Percentiles rank a stretch among this genome's conserved stretches.
These are phyloP conservation scores for Fulmarus glacialis DNA, from an alignment of 2,113 vertebrate genomes.

Conservation along the genomic window DNA sequence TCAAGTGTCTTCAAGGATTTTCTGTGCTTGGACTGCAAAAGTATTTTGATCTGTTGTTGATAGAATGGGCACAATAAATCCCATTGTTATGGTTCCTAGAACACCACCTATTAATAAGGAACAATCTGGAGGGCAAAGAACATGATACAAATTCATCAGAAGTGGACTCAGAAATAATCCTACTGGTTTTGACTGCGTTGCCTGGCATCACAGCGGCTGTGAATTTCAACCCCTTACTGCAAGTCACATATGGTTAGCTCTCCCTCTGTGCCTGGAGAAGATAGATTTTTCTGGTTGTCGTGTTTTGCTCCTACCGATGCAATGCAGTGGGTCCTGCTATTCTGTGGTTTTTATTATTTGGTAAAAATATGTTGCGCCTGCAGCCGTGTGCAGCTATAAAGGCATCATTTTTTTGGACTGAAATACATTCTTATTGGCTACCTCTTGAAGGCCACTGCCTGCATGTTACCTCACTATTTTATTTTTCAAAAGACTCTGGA, in stretches of 20 bases:
- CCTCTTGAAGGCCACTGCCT: neutral
- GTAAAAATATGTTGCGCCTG: neutral
- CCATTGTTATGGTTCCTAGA: neutral
- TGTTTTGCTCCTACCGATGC: neutral
- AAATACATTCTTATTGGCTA: neutral
- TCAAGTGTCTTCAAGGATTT: slow-evolving; percentile 2
- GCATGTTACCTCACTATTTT: neutral
- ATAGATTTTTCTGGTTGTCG: neutral
- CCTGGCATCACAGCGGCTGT: neutral
- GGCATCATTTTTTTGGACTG: neutral
- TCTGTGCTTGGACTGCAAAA: neutral
- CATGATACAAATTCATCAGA: neutral
- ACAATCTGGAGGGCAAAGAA: neutral
- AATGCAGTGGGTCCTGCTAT: neutral
- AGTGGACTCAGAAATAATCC: neutral
- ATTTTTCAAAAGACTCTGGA: neutral
- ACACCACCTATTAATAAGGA: neutral
- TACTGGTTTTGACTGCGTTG: accelerated
- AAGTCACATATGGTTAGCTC: neutral
- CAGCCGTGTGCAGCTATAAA: neutral
- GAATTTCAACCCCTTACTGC: neutral
- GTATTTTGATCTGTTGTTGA: slow-evolving; percentile 1
- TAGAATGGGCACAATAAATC: neutral
- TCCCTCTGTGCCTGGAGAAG: neutral
- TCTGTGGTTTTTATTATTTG: neutral